Conservation (phyloP, 2,113 vertebrate species). For the Nothobranchius furzeri region DNA sequence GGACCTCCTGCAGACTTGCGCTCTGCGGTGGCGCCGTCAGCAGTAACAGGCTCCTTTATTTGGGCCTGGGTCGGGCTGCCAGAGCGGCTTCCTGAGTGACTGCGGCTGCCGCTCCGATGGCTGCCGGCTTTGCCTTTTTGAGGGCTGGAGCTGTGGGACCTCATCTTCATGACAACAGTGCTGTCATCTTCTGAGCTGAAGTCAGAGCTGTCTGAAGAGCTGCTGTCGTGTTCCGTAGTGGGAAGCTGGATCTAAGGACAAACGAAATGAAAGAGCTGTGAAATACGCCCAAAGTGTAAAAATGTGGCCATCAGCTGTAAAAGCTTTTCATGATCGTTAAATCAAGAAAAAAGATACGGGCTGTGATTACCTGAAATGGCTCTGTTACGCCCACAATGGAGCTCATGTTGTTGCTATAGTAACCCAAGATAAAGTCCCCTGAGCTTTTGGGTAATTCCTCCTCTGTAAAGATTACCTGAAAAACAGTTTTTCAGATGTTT, state of each 20-base stretch:
- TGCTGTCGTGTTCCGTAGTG: constrained; percentile 76
- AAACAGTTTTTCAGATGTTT: constrained; percentile 39
- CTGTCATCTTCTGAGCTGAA: constrained; percentile 90
- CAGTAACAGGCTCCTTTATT: constrained; percentile 75
- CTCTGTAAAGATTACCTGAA: constrained; percentile 88
- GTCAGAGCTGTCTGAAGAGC: constrained; percentile 86
- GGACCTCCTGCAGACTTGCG: constrained; percentile 28
- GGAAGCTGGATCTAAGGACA: constrained; percentile 87
- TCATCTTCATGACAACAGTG: constrained; percentile 84
- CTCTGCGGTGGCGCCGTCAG: constrained; percentile 23
- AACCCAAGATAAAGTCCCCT: constrained; percentile 92
- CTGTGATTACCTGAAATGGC: constrained; percentile 88
- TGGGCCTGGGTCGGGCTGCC: constrained; percentile 78
- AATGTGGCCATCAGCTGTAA: constrained; percentile 1
- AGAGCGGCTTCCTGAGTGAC: constrained; percentile 62
- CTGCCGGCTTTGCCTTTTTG: constrained; percentile 80
- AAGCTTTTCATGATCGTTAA: constrained; percentile 1
- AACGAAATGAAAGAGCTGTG: constrained; percentile 3
- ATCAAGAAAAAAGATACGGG: constrained; percentile 9
- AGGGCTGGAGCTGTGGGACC: constrained; percentile 89
- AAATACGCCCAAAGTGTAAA: neutral
- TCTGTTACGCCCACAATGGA: constrained; percentile 90
- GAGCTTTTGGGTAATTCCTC: constrained; percentile 89
- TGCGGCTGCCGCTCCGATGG: constrained; percentile 76
- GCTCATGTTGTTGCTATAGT: constrained; percentile 90